A percentile compares a stretch with the other conserved stretches of the same genome.
Evolutionary conservation across 2,888 invertebrate species (phyloP).

Genomic region (Temnothorax unifasciatus): DNA sequence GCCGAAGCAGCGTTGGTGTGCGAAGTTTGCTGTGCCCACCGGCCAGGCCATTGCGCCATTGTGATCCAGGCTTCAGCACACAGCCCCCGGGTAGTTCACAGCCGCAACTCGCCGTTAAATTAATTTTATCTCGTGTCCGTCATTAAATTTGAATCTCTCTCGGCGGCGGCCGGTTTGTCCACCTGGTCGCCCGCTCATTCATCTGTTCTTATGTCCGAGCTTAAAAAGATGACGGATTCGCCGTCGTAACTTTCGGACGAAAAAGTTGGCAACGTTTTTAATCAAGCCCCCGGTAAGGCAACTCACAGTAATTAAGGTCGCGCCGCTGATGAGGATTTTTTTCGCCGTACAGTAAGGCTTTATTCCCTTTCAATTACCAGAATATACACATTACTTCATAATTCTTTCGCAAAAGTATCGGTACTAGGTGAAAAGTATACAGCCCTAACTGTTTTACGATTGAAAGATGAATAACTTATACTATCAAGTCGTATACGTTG

Average conservation of each 20-base stretch:
- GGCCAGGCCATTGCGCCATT: slow-evolving; percentile 83
- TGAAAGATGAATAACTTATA: not conserved
- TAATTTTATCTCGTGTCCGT: slow-evolving; percentile 85
- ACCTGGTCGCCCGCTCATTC: not conserved
- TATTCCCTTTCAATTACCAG: slow-evolving; percentile 22
- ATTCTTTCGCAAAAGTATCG: slow-evolving; percentile 11
- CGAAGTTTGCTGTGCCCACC: slow-evolving; percentile 81
- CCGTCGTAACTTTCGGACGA: slow-evolving; percentile 12
- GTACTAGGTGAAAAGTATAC: not conserved
- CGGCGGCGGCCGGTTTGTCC: slow-evolving; percentile 34
- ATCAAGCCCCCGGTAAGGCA: slow-evolving; percentile 25
- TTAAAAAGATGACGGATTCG: slow-evolving; percentile 40
- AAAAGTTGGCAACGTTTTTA: slow-evolving; percentile 51
- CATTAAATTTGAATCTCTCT: slow-evolving; percentile 82
- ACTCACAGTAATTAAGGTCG: slow-evolving; percentile 43
- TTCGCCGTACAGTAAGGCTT: slow-evolving; percentile 11
- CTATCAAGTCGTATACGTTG: not conserved
- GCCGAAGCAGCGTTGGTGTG: slow-evolving; percentile 52
- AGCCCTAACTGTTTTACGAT: not conserved
- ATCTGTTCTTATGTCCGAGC: slow-evolving; percentile 33
- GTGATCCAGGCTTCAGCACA: slow-evolving; percentile 85
- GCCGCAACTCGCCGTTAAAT: slow-evolving; percentile 84
- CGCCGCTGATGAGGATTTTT: slow-evolving; percentile 35
- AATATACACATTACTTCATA: slow-evolving; percentile 21
- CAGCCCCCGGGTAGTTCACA: slow-evolving; percentile 81